phyloP scores from a whole-genome alignment of 2,797 vertebrate species.

The Gymnodraco acuticeps region DNA sequence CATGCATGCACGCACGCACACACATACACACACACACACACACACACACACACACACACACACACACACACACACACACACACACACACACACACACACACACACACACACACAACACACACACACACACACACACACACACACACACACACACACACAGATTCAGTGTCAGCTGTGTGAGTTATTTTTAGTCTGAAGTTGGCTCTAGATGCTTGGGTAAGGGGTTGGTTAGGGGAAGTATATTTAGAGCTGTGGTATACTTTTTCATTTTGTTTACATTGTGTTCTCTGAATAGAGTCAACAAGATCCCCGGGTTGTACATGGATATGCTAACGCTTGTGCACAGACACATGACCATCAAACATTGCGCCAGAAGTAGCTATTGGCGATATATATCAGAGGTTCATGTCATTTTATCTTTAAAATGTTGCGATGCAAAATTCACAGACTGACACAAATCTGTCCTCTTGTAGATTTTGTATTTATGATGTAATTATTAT shows the following conservation, averaged over 20 bases:
- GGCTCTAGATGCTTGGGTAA: slow-evolving; percentile 16
- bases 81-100: neutral
- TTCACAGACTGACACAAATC: neutral
- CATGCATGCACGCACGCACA: slow-evolving; percentile 1
- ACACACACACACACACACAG: slow-evolving; percentile 9
- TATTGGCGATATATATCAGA: too few species aligned
- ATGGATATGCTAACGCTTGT: slow-evolving; percentile 1
- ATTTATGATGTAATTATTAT: neutral
- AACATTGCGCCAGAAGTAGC: neutral
- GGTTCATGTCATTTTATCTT: neutral
- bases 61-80: neutral
- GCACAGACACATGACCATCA: slow-evolving; percentile 11
- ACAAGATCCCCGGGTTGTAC: slow-evolving; percentile 11
- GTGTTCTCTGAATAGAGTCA: slow-evolving; percentile 45
- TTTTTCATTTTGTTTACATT: slow-evolving; percentile 73
- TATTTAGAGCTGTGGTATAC: slow-evolving; percentile 42
- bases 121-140: slow-evolving; percentile 1
- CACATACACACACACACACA: too few species aligned
- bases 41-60: too few species aligned
- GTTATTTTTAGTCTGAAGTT: slow-evolving; percentile 70
- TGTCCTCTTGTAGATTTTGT: neutral
- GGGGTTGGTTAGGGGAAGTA: slow-evolving; percentile 41
- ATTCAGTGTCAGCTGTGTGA: slow-evolving; percentile 59
- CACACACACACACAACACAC: neutral
- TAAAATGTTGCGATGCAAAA: neutral